These are phyloP conservation scores for Argyrosomus japonicus DNA, from an alignment of 2,113 vertebrate species.

Conservation along the genomic window DNA sequence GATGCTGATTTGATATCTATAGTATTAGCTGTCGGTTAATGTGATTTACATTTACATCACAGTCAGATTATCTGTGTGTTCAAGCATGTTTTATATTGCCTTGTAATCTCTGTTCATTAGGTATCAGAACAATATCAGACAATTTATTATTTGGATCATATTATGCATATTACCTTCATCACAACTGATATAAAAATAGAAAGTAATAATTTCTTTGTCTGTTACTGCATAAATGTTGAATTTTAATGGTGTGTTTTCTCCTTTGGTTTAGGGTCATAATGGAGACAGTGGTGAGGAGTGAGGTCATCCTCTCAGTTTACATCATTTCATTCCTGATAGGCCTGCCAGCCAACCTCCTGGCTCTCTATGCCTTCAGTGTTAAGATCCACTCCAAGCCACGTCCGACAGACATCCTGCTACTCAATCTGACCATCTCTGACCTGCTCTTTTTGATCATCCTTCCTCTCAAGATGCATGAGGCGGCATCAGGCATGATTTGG, in stretches of 20 bases:
- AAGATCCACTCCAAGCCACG: slow-evolving; percentile 75
- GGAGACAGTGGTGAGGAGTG: neutral
- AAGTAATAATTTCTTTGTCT: neutral
- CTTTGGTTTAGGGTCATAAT: slow-evolving; percentile 34
- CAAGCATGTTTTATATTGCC: neutral
- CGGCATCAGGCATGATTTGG: slow-evolving; percentile 75
- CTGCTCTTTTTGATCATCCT: slow-evolving; percentile 84
- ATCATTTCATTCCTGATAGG: slow-evolving; percentile 83
- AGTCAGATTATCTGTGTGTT: neutral
- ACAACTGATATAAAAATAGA: neutral
- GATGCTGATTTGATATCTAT: neutral
- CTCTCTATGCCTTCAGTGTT: slow-evolving; percentile 79
- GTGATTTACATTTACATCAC: too few species aligned
- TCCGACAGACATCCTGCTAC: slow-evolving; percentile 83
- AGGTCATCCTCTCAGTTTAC: slow-evolving; percentile 79
- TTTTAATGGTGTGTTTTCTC: neutral
- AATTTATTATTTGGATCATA: neutral
- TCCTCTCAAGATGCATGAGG: slow-evolving; percentile 86
- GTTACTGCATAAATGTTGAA: neutral
- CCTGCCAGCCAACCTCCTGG: slow-evolving; percentile 84
- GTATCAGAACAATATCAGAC: neutral
- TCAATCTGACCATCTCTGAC: slow-evolving; percentile 86
- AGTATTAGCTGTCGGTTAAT: neutral
- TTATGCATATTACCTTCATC: neutral
- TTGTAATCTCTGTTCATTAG: neutral